Evolutionary conservation across 2,797 vertebrate genomes (phyloP).

Genomic region (Scarus forsteni): DNA sequence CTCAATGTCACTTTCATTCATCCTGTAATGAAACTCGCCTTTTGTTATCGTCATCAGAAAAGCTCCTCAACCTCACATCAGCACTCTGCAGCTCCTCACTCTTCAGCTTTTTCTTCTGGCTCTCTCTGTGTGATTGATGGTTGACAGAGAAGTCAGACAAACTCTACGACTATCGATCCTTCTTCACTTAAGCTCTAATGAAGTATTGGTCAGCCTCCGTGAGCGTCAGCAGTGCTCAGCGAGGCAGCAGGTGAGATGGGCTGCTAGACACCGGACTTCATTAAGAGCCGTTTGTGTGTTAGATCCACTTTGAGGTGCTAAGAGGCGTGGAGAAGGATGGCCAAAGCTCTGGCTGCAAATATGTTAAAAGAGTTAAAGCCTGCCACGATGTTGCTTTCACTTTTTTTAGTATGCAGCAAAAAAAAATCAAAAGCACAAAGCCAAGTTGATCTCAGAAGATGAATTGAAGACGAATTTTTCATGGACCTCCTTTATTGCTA

Average conservation of each 20-base stretch:
- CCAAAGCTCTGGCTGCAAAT: background rate
- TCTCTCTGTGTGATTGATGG: slow-evolving; percentile 58
- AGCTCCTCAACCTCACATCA: slow-evolving; percentile 31
- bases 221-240: slow-evolving; percentile 68
- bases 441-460: background rate
- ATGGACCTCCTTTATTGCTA: too few species aligned
- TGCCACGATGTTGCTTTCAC: too few species aligned
- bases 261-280: slow-evolving; percentile 56
- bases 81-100: slow-evolving; percentile 27
- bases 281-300: slow-evolving; percentile 48
- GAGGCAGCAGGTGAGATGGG: slow-evolving; percentile 57
- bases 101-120: slow-evolving; percentile 24
- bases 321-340: background rate
- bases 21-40: slow-evolving; percentile 33
- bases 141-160: slow-evolving; percentile 45
- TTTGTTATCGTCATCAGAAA: slow-evolving; percentile 60
- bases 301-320: slow-evolving; percentile 13
- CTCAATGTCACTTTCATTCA: slow-evolving; percentile 30
- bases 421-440: background rate
- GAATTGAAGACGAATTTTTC: background rate
- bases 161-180: slow-evolving; percentile 66
- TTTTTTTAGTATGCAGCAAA: background rate
- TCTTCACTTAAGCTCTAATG: slow-evolving; percentile 74
- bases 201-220: slow-evolving; percentile 66
- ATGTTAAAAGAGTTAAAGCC: background rate